A percentile compares a stretch with the other conserved stretches of the same genome.
Conservation (phyloP, 2,113 vertebrate genomes). For the Ariopsis seemanni region DNA sequence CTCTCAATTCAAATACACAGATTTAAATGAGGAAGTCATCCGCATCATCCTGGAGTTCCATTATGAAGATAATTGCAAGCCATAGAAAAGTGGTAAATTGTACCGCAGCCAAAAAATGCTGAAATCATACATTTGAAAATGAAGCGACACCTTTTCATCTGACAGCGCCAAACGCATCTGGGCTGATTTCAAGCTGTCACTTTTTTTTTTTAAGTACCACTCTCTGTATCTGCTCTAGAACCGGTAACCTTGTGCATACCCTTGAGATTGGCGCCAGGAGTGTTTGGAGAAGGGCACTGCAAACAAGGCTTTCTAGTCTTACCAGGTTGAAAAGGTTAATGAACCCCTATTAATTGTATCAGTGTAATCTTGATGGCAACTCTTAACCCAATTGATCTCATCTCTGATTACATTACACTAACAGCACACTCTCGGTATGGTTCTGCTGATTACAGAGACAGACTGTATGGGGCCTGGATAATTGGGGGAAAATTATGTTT, state of each 20-base stretch:
- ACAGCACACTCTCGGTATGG: constrained; percentile 45
- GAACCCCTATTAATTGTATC: constrained; percentile 51
- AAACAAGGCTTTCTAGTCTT: constrained; percentile 18
- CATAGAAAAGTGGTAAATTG: constrained; percentile 26
- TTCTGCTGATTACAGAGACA: constrained; percentile 47
- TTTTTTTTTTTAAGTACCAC: neutral
- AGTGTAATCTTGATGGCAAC: constrained; percentile 45
- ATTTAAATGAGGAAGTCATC: neutral
- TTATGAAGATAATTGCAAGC: constrained; percentile 27
- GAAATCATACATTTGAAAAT: constrained; percentile 20
- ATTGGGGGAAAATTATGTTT: constrained; percentile 43
- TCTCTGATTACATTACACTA: constrained; percentile 56
- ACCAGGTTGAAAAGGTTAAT: constrained; percentile 54
- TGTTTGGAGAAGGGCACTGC: constrained; percentile 28
- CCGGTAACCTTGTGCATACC: constrained; percentile 33
- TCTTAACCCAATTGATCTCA: constrained; percentile 53
- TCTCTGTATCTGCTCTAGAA: constrained; percentile 28
- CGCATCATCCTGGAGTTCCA: constrained; percentile 1
- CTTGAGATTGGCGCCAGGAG: constrained; percentile 3
- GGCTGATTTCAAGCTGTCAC: constrained; percentile 27
- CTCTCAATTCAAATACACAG: neutral
- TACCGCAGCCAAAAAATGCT: constrained; percentile 10
- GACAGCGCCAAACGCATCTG: constrained; percentile 27
- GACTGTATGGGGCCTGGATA: constrained; percentile 50
- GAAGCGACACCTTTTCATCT: constrained; percentile 24